Base-by-base conservation (phyloP, 1,140 invertebrate species). In the Plodia interpunctella region DNA sequence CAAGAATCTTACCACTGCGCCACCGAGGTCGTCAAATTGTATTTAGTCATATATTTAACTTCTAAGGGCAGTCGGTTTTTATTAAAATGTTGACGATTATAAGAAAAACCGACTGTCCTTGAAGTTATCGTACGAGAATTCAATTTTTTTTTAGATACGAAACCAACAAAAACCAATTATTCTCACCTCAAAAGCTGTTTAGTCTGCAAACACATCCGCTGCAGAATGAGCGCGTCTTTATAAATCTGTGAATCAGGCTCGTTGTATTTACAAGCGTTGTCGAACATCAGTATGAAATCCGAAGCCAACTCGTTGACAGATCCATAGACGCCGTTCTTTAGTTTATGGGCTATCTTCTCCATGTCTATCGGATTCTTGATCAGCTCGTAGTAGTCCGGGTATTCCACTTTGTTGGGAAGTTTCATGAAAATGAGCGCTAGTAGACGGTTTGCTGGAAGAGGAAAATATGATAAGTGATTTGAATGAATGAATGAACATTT, bases 181-280 rank as follows among this genome's bases (percentile, higher is more conserved):
- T 62, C 66, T 62, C 56, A 87, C 87, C 90, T 94, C 17, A 99
- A 83, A 78, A 97, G 94, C 63, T 97, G 90, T 80, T 98, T 98
- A 30, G 97, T 97, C 91, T 99, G 97, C 49, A 99, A 87, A 59
- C 97, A 96, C 25, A 99, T 91, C 70, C 97, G 91, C 90, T 99
- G 98, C 62, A 99, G 87, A 30, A 97, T 95, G 55, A 99, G 90
- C 0, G 98, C 98, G 90, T 99, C 98, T 90, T 99, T 99, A 83
- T 99, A 99, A 70, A 99, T 98, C 81, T 98, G 96, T 0, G 98
- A 99, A 85, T 99, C 98, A 0, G 98, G 98, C 85, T 99, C 98
- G 87, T 99, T 99, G 85, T 98, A 99, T 90, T 98, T 98, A 91
- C 98, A 99, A 21, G 98, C 98, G 87, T 99, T 99, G 74, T 99